A percentile compares a stretch with the other conserved stretches of the same genome.
Conservation (phyloP, 1,140 invertebrate genomes). For the Rhynchophorus ferrugineus region DNA sequence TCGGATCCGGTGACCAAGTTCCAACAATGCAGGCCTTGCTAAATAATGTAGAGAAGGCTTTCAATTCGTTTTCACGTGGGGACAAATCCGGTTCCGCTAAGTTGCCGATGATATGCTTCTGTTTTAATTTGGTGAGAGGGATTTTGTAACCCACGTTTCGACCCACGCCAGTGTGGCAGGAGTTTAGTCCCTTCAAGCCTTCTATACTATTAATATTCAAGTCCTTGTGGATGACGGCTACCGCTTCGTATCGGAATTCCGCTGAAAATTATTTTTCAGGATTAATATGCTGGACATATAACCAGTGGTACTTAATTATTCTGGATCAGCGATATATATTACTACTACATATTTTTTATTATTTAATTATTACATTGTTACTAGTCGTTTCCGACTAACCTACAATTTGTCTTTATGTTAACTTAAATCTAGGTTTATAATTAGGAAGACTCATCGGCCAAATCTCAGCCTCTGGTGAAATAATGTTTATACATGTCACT, state of each 20-base stretch:
- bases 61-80: constrained; percentile 66
- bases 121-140: constrained; percentile 63
- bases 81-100: constrained; percentile 59
- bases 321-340: too few species aligned
- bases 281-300: too few species aligned
- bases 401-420: too few species aligned
- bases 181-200: constrained; percentile 61
- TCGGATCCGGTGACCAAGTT: constrained; percentile 65
- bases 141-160: constrained; percentile 74
- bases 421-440: too few species aligned
- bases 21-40: constrained; percentile 70
- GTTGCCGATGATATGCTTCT: constrained; percentile 55
- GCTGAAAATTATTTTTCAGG: constrained; percentile 44
- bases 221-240: constrained; percentile 66
- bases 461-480: too few species aligned
- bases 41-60: constrained; percentile 64
- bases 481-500: too few species aligned
- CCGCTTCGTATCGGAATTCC: constrained; percentile 67
- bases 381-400: too few species aligned
- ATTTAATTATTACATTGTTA: too few species aligned
- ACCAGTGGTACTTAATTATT: too few species aligned
- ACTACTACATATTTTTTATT: too few species aligned
- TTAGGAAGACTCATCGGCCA: too few species aligned
- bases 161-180: constrained; percentile 72
- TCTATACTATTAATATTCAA: constrained; percentile 54